Evolutionary conservation across 2,888 invertebrate species (phyloP), one percentile per base, ranked within the genome.

Genomic region (Lymantria monacha): DNA sequence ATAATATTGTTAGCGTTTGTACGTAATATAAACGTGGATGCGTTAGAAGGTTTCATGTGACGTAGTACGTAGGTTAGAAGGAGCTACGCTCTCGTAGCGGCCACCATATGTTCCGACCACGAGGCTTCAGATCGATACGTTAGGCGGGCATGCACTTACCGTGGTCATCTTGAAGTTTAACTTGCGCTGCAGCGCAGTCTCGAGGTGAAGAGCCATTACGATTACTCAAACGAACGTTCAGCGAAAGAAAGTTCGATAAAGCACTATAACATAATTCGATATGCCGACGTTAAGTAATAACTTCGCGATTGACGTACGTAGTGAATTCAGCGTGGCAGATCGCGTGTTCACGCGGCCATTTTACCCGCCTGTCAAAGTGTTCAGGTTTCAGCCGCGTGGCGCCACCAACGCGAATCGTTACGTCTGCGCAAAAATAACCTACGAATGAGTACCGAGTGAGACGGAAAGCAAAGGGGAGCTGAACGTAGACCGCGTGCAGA

Each of bases 101-200:
- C 79, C 85, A 91, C 80, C 91, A 91, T 89, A 89, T 89, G 91
- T 86, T 88, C 72, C 61, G 76, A 79, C 80, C 87, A 87, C 83
- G 87, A 78, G 87, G 84, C 64, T 64, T 48, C 57, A 79, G 87
- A 89, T 90, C 89, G 90, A 88, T 90, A 86, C 63, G 72, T 72
- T 65, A 73, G 76, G 76, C 79, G 74, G 79, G 70, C 76, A 75
- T 78, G 87, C 89, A 91, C 91, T 90, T 79, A 91, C 91, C 91
- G 89, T 87, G 80, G 84, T 89, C 87, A 91, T 86, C 84, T 90
- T 90, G 89, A 89, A 91, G 84, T 88, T 90, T 66, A 91, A 79
- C 85, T 90, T 90, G 65, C 91, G 87, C 83, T 91, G 91, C 87
- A 89, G 79, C 79, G 89, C 83, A 55, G 91, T 91, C 81, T 90